phyloP scores from a whole-genome alignment of 1,140 invertebrate genomes.

The Scaptomyza pallida region DNA sequence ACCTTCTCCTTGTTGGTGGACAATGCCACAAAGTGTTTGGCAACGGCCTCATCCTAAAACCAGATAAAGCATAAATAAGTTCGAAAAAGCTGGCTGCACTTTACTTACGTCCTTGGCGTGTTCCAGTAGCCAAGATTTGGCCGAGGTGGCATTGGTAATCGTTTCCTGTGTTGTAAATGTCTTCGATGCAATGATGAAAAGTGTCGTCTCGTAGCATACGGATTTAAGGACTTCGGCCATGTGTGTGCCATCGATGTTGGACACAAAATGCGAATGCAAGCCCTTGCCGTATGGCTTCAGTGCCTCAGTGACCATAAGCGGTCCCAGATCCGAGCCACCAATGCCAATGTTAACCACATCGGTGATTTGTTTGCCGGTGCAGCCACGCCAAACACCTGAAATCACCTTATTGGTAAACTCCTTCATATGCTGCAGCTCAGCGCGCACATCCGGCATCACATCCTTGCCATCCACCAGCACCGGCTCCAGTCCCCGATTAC shows the following conservation, averaged over 20 bases:
- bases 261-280: constrained; percentile 97
- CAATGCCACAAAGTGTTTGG: constrained; percentile 98
- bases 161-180: constrained; percentile 99
- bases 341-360: constrained; percentile 99
- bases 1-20: constrained; percentile 98
- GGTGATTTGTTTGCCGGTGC: constrained; percentile 97
- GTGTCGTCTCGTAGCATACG: constrained; percentile 95
- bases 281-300: constrained; percentile 95
- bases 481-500: constrained; percentile 92
- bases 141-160: constrained; percentile 98
- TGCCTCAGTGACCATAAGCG: constrained; percentile 99
- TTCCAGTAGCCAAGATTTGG: constrained; percentile 97
- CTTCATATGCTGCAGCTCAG: constrained; percentile 97
- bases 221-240: constrained; percentile 96
- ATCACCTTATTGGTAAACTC: constrained; percentile 92
- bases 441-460: constrained; percentile 97
- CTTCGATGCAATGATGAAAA: constrained; percentile 99
- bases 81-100: not conserved
- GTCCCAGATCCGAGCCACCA: constrained; percentile 99
- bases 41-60: constrained; percentile 90
- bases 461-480: constrained; percentile 95
- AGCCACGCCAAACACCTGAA: constrained; percentile 89
- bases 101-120: constrained; percentile 92
- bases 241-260: constrained; percentile 99
- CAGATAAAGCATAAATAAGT: constrained; percentile 40